Base-by-base conservation (phyloP, 2,888 invertebrate species). In the Minunthozetes semirufus region DNA sequence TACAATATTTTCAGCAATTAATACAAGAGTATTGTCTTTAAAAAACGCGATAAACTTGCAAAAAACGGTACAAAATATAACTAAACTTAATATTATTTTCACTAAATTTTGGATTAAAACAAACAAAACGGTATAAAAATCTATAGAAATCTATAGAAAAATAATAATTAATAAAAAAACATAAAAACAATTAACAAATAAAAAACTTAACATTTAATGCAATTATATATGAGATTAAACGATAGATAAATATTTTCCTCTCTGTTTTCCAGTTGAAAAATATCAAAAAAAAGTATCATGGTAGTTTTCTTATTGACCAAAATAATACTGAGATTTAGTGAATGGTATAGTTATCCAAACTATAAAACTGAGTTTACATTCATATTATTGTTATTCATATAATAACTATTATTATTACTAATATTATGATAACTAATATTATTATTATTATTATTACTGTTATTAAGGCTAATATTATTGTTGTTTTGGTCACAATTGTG, bases 281-380 rank as follows among this genome's bases (percentile, higher is more conserved):
- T 48, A 48, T 3, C 3, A 17, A n/a, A 48, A 48, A 48, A 13
- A 3, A 48, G n/a, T 48, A n/a, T n/a, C n/a, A n/a, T n/a, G n/a
- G n/a, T n/a, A n/a, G 3, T 13, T 48, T 48, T 48, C 13, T 48
- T 33, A 9, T 33, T 33, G 33, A 33, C 33, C 33, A 27, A 59
- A 59, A 25, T 59, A 59, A 59, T 59, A 59, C 59, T 59, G 59
- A 59, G 59, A 59, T 27, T 22, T 22, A 59, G 59, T 59, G 9
- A n/a, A 59, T 9, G 3, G n/a, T 8, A 48, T 17, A n/a, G 48
- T 48, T 33, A 6, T 33, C 5, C 9, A 6, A 48, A 17, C 15
- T 17, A 48, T 48, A 13, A 48, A 48, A 48, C 13, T 17, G 48
- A 17, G 48, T 48, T 48, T 48, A 48, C 48, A 48, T 48, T 48